Evolutionary conservation across 2,113 vertebrate genomes (phyloP).

Genomic region (Pseudopodoces humilis): DNA sequence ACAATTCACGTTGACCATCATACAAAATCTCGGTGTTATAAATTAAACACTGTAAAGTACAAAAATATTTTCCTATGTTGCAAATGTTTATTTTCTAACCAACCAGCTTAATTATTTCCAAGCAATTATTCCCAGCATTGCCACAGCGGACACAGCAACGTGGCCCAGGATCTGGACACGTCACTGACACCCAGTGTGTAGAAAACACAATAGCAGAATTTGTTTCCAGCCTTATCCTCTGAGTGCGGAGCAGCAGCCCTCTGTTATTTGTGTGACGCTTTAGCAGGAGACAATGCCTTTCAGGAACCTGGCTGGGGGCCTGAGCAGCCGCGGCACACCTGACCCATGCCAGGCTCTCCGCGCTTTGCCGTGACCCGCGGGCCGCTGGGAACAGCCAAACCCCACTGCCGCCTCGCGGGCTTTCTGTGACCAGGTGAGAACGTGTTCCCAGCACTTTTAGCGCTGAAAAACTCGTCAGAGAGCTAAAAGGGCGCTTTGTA

Average conservation of each 20-base stretch:
- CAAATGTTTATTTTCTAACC: background rate
- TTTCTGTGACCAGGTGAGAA: background rate
- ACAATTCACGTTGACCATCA: background rate
- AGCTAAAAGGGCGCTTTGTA: background rate
- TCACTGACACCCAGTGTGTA: accelerated
- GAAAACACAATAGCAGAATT: background rate
- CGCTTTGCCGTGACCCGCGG: background rate
- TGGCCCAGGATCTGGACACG: background rate
- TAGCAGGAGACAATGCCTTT: accelerated
- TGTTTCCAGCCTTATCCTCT: background rate
- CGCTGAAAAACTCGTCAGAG: background rate
- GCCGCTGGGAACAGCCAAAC: accelerated
- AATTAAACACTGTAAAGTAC: background rate
- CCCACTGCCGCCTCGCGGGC: accelerated
- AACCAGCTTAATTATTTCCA: background rate
- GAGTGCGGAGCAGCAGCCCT: accelerated
- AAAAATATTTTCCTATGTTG: background rate
- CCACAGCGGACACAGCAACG: accelerated
- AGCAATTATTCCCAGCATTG: background rate
- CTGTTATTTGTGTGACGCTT: accelerated
- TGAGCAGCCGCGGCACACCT: accelerated
- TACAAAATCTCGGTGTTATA: background rate
- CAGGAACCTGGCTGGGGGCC: accelerated
- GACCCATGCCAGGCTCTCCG: accelerated
- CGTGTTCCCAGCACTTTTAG: accelerated